phyloP scores from a whole-genome alignment of 2,797 vertebrate genomes.

The Rachycentron canadum region DNA sequence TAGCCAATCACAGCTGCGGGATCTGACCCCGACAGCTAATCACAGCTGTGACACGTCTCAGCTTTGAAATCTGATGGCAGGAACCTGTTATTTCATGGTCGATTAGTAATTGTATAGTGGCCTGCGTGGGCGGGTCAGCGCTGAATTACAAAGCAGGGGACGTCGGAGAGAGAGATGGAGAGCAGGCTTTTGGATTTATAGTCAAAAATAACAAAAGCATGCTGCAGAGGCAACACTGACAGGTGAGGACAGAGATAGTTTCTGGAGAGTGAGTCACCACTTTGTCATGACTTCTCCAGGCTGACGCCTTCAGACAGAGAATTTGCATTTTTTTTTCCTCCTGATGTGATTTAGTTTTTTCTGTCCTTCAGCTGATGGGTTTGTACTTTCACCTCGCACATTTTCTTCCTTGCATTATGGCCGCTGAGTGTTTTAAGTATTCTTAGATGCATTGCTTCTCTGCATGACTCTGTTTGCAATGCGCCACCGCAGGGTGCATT shows the following conservation, averaged over 20 bases:
- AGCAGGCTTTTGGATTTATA: constrained; percentile 14
- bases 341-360: background rate
- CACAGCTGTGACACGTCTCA: constrained; percentile 43
- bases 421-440: constrained; percentile 5
- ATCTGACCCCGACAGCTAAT: constrained; percentile 34
- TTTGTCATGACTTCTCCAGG: constrained; percentile 40
- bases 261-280: constrained; percentile 56
- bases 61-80: constrained; percentile 36
- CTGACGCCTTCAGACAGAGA: constrained; percentile 19
- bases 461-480: constrained; percentile 18
- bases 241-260: constrained; percentile 49
- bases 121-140: constrained; percentile 42
- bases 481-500: constrained; percentile 26
- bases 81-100: constrained; percentile 56
- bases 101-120: constrained; percentile 44
- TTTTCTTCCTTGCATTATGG: constrained; percentile 7
- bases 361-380: background rate
- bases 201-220: background rate
- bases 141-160: constrained; percentile 38
- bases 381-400: constrained; percentile 12
- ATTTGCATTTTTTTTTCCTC: constrained; percentile 2
- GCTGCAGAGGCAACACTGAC: constrained; percentile 25
- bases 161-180: background rate
- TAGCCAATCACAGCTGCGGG: constrained; percentile 39
- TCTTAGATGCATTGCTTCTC: constrained; percentile 12